These are phyloP conservation scores for Orchestia grillus DNA, from an alignment of 1,140 invertebrate genomes.

Conservation along the genomic window DNA sequence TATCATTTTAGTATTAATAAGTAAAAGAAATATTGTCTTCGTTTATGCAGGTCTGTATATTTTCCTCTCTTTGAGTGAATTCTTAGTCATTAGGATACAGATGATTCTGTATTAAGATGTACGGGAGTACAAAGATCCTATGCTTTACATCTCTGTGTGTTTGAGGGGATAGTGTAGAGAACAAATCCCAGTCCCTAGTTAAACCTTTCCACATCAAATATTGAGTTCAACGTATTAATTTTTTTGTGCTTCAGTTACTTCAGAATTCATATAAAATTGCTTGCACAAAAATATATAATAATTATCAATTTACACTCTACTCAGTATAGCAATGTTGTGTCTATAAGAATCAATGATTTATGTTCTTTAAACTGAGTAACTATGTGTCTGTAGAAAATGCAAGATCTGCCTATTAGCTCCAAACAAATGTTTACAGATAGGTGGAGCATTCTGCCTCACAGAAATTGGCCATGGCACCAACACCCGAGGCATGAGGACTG, in stretches of 20 bases:
- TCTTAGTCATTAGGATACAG: neutral
- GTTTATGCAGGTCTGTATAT: too few species aligned
- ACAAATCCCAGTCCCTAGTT: neutral
- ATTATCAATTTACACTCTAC: too few species aligned
- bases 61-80: too few species aligned
- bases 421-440: constrained; percentile 70
- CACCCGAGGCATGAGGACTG: constrained; percentile 90
- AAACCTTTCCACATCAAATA: neutral
- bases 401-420: neutral
- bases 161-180: too few species aligned
- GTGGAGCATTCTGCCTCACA: constrained; percentile 83
- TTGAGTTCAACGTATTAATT: neutral
- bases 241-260: neutral
- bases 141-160: too few species aligned
- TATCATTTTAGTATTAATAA: too few species aligned
- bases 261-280: neutral
- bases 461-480: constrained; percentile 96
- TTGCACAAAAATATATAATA: neutral
- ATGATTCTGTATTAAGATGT: neutral
- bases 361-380: constrained; percentile 11
- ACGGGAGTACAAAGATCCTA: too few species aligned
- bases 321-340: too few species aligned
- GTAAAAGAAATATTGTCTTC: too few species aligned
- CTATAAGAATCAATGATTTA: neutral
- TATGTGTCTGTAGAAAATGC: neutral